Evolutionary conservation across 2,888 invertebrate genomes (phyloP).

Genomic region (Diarsia rubi): DNA sequence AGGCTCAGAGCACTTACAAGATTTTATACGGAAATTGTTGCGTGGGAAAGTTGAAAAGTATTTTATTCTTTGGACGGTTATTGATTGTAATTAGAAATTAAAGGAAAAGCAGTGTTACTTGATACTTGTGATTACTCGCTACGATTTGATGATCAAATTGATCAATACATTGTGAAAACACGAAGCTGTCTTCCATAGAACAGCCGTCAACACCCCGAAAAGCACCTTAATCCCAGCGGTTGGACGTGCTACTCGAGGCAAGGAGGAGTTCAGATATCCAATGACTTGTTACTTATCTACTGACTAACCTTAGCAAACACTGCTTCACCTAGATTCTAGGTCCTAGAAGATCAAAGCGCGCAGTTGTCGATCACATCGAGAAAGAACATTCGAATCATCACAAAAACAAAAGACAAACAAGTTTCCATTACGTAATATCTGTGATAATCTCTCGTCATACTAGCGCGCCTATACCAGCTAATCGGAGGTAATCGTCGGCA

Average conservation of each 20-base stretch:
- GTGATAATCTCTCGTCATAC: conserved; percentile 40
- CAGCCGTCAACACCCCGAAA: no score
- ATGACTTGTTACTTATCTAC: no score
- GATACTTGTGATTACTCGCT: neutral
- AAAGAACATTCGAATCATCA: neutral
- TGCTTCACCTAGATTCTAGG: no score
- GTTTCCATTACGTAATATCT: conserved; percentile 27
- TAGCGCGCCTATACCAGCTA: conserved; percentile 36
- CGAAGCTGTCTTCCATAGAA: no score
- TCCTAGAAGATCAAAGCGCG: no score
- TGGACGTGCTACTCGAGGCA: neutral
- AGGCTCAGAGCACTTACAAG: conserved; percentile 14
- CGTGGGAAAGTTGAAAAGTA: neutral
- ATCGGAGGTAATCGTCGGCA: conserved; percentile 47
- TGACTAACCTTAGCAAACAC: no score
- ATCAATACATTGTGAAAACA: neutral
- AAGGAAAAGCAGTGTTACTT: neutral
- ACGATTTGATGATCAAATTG: neutral
- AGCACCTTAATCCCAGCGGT: neutral
- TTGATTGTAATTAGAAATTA: neutral
- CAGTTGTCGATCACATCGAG: neutral
- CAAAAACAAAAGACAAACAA: conserved; percentile 18
- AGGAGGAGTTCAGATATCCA: neutral
- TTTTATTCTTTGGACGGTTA: neutral
- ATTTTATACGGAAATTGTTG: conserved; percentile 20